Conservation (phyloP, 2,888 invertebrate genomes). For the Hylaea fasciaria region DNA sequence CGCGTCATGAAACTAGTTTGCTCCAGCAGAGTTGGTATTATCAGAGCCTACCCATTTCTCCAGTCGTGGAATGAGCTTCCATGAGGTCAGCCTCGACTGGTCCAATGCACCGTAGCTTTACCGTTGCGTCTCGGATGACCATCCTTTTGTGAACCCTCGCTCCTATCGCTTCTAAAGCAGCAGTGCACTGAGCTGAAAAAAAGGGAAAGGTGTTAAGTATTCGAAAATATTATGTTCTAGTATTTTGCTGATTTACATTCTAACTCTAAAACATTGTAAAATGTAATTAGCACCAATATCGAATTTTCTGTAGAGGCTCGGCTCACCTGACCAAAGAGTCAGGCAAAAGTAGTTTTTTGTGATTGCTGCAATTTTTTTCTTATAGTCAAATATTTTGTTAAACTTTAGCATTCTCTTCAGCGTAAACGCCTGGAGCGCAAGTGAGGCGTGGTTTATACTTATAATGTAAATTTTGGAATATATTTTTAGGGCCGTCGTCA, state of each 20-base stretch:
- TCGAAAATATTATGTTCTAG: not conserved
- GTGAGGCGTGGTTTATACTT: too few species aligned
- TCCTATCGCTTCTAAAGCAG: conserved; percentile 70
- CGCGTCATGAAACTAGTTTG: too few species aligned
- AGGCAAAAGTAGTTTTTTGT: conserved; percentile 8
- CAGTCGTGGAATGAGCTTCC: conserved; percentile 86
- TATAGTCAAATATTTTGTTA: too few species aligned
- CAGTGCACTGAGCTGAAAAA: conserved; percentile 66
- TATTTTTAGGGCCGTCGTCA: too few species aligned
- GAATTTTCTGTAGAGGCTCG: not conserved
- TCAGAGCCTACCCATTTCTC: conserved; percentile 78
- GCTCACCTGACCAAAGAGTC: not conserved
- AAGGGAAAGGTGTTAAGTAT: not conserved
- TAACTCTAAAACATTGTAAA: too few species aligned
- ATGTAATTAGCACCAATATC: too few species aligned
- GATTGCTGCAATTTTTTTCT: not conserved
- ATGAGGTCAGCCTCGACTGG: conserved; percentile 74
- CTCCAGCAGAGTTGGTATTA: not conserved
- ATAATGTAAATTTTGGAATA: too few species aligned
- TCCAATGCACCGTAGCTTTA: conserved; percentile 78
- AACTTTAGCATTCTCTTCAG: too few species aligned
- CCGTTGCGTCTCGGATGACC: conserved; percentile 76
- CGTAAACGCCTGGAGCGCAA: too few species aligned
- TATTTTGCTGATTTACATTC: not conserved
- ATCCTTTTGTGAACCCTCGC: conserved; percentile 75